Conservation (phyloP, 1,140 invertebrate species). For the Procambarus clarkii region DNA sequence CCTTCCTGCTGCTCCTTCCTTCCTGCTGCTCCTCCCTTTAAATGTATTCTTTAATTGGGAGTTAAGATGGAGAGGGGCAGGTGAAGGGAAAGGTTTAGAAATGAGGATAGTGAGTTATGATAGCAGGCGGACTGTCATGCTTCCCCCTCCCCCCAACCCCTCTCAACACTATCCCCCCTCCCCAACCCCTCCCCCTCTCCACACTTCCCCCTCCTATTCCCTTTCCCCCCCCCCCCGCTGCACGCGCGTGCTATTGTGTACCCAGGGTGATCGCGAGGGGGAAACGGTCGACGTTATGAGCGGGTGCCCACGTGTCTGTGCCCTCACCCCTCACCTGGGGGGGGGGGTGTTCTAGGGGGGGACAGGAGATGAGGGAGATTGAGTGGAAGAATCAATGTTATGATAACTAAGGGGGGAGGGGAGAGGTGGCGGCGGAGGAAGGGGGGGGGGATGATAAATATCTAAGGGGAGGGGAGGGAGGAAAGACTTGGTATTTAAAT, state of each 20-base stretch:
- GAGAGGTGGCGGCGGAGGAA: too few species aligned
- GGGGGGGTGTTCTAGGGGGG: neutral
- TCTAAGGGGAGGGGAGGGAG: too few species aligned
- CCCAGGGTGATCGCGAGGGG: constrained; percentile 20
- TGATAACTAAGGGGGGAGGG: neutral
- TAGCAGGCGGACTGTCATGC: too few species aligned
- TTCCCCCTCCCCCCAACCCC: too few species aligned
- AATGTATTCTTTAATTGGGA: too few species aligned
- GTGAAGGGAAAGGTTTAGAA: too few species aligned
- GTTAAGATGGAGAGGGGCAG: too few species aligned
- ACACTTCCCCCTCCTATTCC: neutral
- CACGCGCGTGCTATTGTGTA: constrained; percentile 25
- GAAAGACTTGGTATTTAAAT: neutral
- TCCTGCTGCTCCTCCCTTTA: too few species aligned
- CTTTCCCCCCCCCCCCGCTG: neutral
- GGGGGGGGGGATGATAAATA: neutral
- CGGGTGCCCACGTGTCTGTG: neutral
- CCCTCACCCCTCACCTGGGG: neutral
- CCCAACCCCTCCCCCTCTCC: neutral
- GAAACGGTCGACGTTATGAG: constrained; percentile 27
- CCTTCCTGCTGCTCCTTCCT: too few species aligned
- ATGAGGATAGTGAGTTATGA: too few species aligned
- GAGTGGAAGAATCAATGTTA: constrained; percentile 8
- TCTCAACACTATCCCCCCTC: too few species aligned
- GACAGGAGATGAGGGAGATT: neutral